A percentile compares a stretch with the other conserved stretches of the same genome.
Evolutionary conservation across 2,113 vertebrate genomes (phyloP).

Genomic region (Laterallus jamaicensis): DNA sequence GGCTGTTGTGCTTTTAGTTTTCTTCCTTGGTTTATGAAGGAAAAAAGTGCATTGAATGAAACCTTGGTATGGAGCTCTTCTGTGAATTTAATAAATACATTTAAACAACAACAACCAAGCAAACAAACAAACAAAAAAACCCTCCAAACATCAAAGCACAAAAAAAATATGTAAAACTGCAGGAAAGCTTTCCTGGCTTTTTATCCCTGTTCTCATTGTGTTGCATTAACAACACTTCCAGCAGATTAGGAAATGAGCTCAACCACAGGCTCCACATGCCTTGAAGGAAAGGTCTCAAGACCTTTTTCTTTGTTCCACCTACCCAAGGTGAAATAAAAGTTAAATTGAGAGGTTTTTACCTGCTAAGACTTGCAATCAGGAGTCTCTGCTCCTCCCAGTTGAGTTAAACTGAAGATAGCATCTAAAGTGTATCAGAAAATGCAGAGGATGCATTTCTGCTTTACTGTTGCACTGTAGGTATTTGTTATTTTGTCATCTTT

Average conservation of each 20-base stretch:
- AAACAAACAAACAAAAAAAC: not conserved
- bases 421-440: not conserved
- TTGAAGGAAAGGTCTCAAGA: not conserved
- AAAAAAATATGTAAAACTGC: not conserved
- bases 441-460: not conserved
- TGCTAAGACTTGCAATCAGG: not conserved
- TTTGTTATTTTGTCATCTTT: not conserved
- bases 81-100: not conserved
- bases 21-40: not conserved
- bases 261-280: not conserved
- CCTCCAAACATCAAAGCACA: not conserved
- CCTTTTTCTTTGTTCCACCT: not conserved
- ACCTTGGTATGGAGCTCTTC: not conserved
- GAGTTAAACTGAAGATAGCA: not conserved
- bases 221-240: not conserved
- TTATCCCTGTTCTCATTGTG: not conserved
- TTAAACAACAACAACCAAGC: too few relatives aligned
- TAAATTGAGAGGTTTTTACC: not conserved
- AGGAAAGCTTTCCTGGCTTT: not conserved
- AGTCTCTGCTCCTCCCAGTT: not conserved
- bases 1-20: not conserved
- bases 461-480: not conserved
- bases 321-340: not conserved
- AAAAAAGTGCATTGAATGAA: not conserved
- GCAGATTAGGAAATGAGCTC: not conserved